Conservation (phyloP, 2,797 vertebrate species). For the Pitangus sulphuratus region DNA sequence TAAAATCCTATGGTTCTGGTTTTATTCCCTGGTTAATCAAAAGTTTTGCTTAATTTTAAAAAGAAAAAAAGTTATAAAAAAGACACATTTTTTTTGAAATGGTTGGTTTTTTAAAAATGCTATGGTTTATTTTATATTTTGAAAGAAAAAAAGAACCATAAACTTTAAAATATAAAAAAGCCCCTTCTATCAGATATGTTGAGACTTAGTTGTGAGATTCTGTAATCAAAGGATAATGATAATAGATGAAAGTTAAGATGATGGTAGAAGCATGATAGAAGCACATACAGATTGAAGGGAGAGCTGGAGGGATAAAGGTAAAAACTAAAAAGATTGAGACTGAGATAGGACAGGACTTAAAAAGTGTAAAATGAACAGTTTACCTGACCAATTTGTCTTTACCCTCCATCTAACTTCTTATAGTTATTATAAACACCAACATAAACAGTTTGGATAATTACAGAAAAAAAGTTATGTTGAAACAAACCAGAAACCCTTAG, state of each 20-base stretch:
- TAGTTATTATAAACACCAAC: neutral
- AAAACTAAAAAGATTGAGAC: neutral
- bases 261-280: neutral
- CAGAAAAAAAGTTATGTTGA: neutral
- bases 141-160: neutral
- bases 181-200: neutral
- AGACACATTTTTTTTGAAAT: neutral
- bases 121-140: neutral
- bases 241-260: neutral
- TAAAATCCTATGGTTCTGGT: neutral
- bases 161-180: neutral
- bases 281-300: neutral
- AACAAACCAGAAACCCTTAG: neutral
- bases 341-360: neutral
- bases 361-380: neutral
- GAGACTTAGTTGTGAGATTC: neutral
- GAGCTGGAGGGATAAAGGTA: neutral
- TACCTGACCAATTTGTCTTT: neutral
- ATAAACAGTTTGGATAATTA: neutral
- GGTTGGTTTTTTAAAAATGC: neutral
- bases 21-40: neutral
- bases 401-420: accelerated
- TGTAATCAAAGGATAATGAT: neutral
- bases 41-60: neutral
- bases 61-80: neutral